Evolutionary conservation across 2,797 vertebrate genomes (phyloP).

Genomic region (Pangasius macronema): DNA sequence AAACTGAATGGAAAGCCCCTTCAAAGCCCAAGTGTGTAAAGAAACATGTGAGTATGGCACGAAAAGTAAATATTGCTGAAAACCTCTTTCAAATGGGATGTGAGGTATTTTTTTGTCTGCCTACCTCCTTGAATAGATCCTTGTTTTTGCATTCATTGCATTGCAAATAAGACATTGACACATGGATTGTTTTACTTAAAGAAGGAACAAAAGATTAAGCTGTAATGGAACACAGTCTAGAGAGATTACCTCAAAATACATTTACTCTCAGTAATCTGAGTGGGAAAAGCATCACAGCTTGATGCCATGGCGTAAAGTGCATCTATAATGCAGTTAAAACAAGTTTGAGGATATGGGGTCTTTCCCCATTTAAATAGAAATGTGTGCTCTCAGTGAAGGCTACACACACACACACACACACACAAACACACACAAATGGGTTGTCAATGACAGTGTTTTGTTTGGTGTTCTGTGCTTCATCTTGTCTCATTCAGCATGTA

Average conservation of each 20-base stretch:
- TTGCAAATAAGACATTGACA: slow-evolving; percentile 20
- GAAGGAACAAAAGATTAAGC: slow-evolving; percentile 21
- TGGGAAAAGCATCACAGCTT: not conserved
- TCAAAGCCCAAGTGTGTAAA: slow-evolving; percentile 33
- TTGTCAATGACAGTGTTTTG: not conserved
- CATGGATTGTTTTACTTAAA: slow-evolving; percentile 11
- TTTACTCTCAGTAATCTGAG: not conserved
- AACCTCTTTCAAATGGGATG: slow-evolving; percentile 37
- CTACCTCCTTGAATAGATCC: slow-evolving; percentile 44
- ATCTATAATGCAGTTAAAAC: not conserved
- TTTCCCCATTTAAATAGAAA: slow-evolving; percentile 48
- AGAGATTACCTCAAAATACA: not conserved
- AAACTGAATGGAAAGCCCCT: slow-evolving; percentile 46
- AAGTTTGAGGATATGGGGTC: slow-evolving; percentile 57
- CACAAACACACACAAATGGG: not conserved
- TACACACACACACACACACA: slow-evolving; percentile 59
- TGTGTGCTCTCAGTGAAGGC: slow-evolving; percentile 24
- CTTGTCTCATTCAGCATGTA: slow-evolving; percentile 76
- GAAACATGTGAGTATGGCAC: slow-evolving; percentile 26
- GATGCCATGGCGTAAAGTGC: slow-evolving; percentile 9
- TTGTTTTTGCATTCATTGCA: slow-evolving; percentile 34
- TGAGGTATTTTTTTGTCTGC: slow-evolving; percentile 39
- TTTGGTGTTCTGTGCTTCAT: slow-evolving; percentile 60
- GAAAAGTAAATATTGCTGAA: slow-evolving; percentile 49
- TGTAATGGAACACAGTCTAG: not conserved